Evolutionary conservation across 2,113 vertebrate genomes (phyloP).

Genomic region (Piaya cayana): DNA sequence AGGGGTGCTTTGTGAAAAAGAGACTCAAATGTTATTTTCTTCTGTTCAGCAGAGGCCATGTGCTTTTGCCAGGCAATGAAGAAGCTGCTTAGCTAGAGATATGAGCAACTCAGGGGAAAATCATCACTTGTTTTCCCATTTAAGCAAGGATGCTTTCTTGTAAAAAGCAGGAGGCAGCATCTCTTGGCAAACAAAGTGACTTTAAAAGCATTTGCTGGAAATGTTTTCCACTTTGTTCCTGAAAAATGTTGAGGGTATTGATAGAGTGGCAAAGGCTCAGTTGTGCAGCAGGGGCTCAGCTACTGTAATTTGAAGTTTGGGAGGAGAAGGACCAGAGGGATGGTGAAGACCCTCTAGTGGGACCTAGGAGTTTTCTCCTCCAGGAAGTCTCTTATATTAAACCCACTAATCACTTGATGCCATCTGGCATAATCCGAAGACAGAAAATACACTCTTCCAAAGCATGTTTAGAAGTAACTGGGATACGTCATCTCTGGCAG

Average conservation of each 20-base stretch:
- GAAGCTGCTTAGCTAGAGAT: background rate
- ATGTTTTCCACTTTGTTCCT: slow-evolving; percentile 47
- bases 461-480: slow-evolving; percentile 26
- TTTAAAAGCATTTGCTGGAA: slow-evolving; percentile 75
- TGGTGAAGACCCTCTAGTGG: background rate
- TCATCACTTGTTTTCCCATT: slow-evolving; percentile 36
- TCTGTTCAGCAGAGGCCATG: background rate
- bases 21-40: background rate
- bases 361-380: background rate
- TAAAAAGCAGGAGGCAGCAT: slow-evolving; percentile 44
- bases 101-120: background rate
- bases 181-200: slow-evolving; percentile 64
- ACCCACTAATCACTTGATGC: slow-evolving; percentile 28
- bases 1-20: background rate
- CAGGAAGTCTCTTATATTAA: slow-evolving; percentile 36
- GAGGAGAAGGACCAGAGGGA: background rate
- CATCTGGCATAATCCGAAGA: slow-evolving; percentile 22
- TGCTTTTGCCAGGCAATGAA: background rate
- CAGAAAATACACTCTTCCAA: background rate
- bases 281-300: background rate
- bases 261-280: background rate
- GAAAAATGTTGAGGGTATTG: slow-evolving; percentile 46
- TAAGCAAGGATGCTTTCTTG: slow-evolving; percentile 42
- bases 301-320: slow-evolving; percentile 30
- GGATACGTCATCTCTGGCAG: background rate